Conservation (phyloP, 2,888 invertebrate species). For the Tryphoninae sp. region DNA sequence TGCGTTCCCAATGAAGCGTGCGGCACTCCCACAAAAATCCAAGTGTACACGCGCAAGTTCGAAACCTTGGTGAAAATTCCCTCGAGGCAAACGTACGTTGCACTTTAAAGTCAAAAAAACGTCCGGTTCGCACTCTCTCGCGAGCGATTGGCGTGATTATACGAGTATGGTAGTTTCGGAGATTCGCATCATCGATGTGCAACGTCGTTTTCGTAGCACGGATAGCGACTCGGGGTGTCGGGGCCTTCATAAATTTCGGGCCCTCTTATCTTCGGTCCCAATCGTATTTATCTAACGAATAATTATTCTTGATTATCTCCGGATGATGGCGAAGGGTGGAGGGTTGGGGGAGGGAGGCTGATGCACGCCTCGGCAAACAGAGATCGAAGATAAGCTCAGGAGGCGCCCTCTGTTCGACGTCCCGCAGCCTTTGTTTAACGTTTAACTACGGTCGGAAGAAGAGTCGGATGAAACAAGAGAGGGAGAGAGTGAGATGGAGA, state of each 20-base stretch:
- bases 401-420: conserved; percentile 68
- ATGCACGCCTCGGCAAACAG: conserved; percentile 77
- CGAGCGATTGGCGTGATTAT: conserved; percentile 45
- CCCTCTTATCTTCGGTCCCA: conserved; percentile 72
- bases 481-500: not conserved
- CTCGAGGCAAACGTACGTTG: not conserved
- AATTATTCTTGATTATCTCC: conserved; percentile 79
- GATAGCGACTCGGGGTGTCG: conserved; percentile 39
- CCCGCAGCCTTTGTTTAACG: conserved; percentile 76
- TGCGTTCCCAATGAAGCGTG: not conserved
- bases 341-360: conserved; percentile 63
- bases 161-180: conserved; percentile 20
- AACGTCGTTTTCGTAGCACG: conserved; percentile 25
- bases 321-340: conserved; percentile 64
- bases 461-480: not conserved
- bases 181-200: conserved; percentile 15
- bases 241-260: conserved; percentile 59
- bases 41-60: not conserved
- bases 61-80: not conserved
- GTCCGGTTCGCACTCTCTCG: conserved; percentile 15
- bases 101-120: conserved; percentile 28
- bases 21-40: not conserved
- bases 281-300: conserved; percentile 80
- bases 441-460: conserved; percentile 47
- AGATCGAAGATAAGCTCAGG: conserved; percentile 76